phyloP scores from a whole-genome alignment of 2,113 vertebrate genomes.

The Notiomystis cincta region DNA sequence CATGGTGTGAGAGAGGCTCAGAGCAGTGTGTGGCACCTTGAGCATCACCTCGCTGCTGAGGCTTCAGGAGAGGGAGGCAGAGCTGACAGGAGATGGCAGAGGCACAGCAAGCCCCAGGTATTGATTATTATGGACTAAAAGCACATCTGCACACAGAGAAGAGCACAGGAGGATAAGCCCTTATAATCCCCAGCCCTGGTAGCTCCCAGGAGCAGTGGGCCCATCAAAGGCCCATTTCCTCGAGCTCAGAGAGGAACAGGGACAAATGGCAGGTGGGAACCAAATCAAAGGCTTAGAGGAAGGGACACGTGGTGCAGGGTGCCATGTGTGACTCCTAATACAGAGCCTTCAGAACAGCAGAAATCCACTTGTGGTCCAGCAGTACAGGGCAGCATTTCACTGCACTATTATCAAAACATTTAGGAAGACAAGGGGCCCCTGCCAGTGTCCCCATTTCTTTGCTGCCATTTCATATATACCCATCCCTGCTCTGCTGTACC shows the following conservation, averaged over 20 bases:
- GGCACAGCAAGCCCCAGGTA: neutral
- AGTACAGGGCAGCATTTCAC: neutral
- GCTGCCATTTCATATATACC: neutral
- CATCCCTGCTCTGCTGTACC: neutral
- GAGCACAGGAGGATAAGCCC: neutral
- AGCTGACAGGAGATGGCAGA: neutral
- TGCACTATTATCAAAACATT: neutral
- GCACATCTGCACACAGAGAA: neutral
- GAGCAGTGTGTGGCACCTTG: neutral
- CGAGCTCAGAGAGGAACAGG: neutral
- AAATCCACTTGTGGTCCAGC: neutral
- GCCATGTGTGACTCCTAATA: neutral
- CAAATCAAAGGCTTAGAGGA: neutral
- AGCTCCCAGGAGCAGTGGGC: neutral
- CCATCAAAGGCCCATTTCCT: neutral
- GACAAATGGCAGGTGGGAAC: neutral
- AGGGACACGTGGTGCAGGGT: neutral
- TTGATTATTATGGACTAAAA: neutral
- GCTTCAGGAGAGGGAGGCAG: neutral
- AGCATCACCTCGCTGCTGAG: neutral
- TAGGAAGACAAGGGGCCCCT: neutral
- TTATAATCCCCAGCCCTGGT: neutral
- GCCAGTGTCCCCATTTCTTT: neutral
- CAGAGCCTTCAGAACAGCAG: neutral
- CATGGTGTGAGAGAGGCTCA: neutral